Conservation (phyloP, 2,113 vertebrate species). For the Mobula birostris region DNA sequence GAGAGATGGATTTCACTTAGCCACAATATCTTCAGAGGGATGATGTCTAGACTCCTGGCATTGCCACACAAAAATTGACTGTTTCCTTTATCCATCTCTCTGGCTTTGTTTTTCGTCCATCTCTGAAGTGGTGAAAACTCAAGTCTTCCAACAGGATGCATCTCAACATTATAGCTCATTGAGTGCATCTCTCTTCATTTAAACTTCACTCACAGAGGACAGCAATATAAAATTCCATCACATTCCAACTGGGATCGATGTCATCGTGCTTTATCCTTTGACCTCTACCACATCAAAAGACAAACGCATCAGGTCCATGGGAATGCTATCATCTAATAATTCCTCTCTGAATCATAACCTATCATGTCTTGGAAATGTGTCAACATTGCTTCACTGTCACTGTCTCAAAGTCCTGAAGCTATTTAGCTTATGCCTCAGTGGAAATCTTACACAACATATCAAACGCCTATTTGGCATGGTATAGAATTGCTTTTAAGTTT, state of each 20-base stretch:
- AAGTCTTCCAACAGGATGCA: too few relatives aligned
- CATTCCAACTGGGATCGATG: too few relatives aligned
- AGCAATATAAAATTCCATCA: neutral
- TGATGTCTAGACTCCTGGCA: neutral
- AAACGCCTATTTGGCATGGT: neutral
- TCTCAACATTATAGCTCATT: neutral
- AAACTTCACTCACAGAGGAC: neutral
- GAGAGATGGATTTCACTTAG: neutral
- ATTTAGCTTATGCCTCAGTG: neutral
- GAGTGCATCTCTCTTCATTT: neutral
- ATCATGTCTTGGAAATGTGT: neutral
- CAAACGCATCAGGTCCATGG: too few relatives aligned
- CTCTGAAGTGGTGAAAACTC: neutral
- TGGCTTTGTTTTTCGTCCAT: neutral
- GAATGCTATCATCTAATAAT: neutral
- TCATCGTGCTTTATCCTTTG: too few relatives aligned
- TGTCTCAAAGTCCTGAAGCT: neutral
- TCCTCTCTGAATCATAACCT: neutral
- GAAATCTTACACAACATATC: neutral
- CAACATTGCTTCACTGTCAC: neutral
- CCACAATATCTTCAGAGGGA: neutral
- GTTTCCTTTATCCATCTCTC: too few relatives aligned
- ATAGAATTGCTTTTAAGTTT: neutral
- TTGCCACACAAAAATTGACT: neutral
- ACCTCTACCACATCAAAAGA: too few relatives aligned